phyloP scores from a whole-genome alignment of 2,888 invertebrate genomes.

The Synanthedon formicaeformis region DNA sequence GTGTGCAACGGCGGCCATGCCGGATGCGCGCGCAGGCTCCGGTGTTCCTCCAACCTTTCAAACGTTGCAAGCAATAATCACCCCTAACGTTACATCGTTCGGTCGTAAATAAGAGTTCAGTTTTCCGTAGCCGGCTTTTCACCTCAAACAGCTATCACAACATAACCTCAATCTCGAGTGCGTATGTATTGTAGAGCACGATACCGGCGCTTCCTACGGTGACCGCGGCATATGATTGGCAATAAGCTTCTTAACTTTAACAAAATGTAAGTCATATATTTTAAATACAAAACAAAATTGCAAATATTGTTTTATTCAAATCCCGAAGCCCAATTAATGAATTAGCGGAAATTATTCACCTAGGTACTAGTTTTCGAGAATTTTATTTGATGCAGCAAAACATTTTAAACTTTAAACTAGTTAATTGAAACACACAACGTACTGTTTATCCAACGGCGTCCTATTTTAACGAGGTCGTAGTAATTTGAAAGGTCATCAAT shows the following conservation, averaged over 20 bases:
- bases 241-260: constrained; percentile 23
- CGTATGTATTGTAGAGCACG: constrained; percentile 19
- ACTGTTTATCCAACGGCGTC: neutral
- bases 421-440: neutral
- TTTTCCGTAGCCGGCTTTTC: constrained; percentile 43
- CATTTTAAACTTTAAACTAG: too few species aligned
- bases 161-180: constrained; percentile 64
- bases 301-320: constrained; percentile 58
- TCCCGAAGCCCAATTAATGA: constrained; percentile 9
- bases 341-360: too few species aligned
- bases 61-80: constrained; percentile 38
- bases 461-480: constrained; percentile 8
- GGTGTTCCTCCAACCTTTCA: constrained; percentile 34
- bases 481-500: constrained; percentile 24
- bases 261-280: constrained; percentile 8
- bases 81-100: constrained; percentile 40
- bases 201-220: neutral
- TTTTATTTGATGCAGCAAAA: neutral
- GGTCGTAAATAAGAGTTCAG: constrained; percentile 32
- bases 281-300: constrained; percentile 47
- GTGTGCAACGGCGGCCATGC: constrained; percentile 64
- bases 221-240: constrained; percentile 26
- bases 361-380: too few species aligned
- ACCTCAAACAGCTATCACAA: constrained; percentile 60
- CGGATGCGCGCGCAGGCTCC: constrained; percentile 65